phyloP scores from a whole-genome alignment of 2,113 vertebrate species.

The Thalassoma bifasciatum region DNA sequence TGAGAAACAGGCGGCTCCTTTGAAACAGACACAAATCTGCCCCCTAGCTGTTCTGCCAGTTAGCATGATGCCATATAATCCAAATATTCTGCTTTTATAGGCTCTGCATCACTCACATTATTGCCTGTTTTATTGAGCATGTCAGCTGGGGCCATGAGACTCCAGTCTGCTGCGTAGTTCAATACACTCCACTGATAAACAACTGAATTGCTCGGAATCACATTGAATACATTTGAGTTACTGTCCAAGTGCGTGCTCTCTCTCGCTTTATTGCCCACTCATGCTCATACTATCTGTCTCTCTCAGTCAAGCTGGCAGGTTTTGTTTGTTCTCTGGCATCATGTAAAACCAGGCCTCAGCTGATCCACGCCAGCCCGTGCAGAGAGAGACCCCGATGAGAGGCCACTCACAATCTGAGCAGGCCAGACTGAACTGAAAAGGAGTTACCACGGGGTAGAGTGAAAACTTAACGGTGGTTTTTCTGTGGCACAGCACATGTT shows the following conservation, averaged over 20 bases:
- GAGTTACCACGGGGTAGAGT: no score
- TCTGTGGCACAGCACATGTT: no score
- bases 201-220: slow-evolving; percentile 2
- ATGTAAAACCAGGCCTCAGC: neutral
- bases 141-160: slow-evolving; percentile 1
- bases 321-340: neutral
- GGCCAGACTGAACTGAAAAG: no score
- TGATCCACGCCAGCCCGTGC: neutral
- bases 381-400: no score
- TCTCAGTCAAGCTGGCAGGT: neutral
- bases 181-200: neutral
- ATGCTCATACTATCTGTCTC: neutral
- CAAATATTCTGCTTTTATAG: neutral
- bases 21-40: neutral
- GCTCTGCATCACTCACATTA: slow-evolving; percentile 6
- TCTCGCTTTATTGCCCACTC: neutral
- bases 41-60: neutral
- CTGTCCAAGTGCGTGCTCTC: neutral
- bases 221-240: neutral
- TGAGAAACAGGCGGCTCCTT: neutral
- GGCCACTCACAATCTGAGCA: no score
- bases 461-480: no score
- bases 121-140: slow-evolving; percentile 6
- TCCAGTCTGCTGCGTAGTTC: slow-evolving; percentile 1
- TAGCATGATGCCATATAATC: slow-evolving; percentile 4